Conservation (phyloP, 35 echinoderm and acorn worm genomes). For the Antedon bifida region DNA sequence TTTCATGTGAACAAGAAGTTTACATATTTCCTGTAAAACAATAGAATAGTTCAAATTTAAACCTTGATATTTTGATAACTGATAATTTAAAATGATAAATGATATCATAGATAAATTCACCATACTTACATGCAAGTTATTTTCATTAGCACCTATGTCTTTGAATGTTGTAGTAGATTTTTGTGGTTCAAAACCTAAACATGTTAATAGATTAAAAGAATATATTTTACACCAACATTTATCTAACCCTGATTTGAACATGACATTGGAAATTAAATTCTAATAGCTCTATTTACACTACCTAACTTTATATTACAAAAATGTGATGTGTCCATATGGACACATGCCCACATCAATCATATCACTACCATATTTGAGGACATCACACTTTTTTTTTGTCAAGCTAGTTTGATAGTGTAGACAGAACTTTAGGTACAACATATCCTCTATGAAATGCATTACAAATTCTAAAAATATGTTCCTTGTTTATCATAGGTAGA, state of each 20-base stretch:
- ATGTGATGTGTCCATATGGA: too few species aligned
- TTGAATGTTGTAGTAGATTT: conserved; percentile 45
- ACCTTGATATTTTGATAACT: neutral
- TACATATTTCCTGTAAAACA: conserved; percentile 65
- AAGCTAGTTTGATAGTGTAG: too few species aligned
- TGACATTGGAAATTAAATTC: too few species aligned
- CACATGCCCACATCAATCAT: too few species aligned
- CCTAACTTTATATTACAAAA: too few species aligned
- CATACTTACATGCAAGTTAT: conserved; percentile 52
- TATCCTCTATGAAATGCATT: neutral
- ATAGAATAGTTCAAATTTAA: neutral
- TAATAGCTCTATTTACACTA: too few species aligned
- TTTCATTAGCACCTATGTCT: conserved; percentile 87
- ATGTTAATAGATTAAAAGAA: too few species aligned
- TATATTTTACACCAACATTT: too few species aligned
- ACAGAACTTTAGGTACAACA: too few species aligned
- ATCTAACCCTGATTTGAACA: too few species aligned
- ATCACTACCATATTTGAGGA: too few species aligned
- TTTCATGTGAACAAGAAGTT: conserved; percentile 74
- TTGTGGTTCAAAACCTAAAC: conserved; percentile 67
- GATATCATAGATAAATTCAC: neutral
- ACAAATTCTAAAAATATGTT: neutral
- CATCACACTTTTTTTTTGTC: too few species aligned
- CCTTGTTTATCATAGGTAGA: neutral
- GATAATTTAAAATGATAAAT: neutral